Evolutionary conservation across 37 sponge, comb jelly and placozoan genomes (phyloP).

Genomic region (Sycon ciliatum): DNA sequence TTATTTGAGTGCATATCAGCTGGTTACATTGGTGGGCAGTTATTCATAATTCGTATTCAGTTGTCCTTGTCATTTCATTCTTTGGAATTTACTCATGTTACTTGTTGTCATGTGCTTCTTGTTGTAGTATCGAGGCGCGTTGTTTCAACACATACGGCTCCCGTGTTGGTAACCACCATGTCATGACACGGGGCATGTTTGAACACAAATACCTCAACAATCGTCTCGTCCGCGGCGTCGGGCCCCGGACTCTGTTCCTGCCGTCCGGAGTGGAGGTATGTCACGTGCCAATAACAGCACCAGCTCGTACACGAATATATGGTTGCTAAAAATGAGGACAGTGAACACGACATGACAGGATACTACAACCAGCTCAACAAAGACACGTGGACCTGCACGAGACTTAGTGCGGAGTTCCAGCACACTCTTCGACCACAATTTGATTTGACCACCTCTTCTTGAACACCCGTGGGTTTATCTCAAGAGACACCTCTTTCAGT

Average conservation of each 20-base stretch:
- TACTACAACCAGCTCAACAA: too few relatives aligned
- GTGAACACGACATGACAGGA: too few relatives aligned
- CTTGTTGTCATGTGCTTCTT: too few relatives aligned
- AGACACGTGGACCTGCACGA: too few relatives aligned
- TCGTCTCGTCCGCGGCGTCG: constrained; percentile 60
- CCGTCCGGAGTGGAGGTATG: constrained; percentile 58
- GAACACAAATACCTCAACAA: constrained; percentile 80
- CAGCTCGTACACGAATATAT: not conserved
- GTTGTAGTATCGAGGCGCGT: constrained; percentile 56
- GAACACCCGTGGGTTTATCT: too few relatives aligned
- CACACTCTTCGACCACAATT: not conserved
- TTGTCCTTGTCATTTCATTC: too few relatives aligned
- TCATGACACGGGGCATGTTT: constrained; percentile 90
- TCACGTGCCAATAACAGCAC: not conserved
- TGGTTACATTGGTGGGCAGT: too few relatives aligned
- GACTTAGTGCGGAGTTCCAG: not conserved
- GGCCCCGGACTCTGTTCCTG: constrained; percentile 13
- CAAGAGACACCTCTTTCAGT: too few relatives aligned
- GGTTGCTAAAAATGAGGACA: too few relatives aligned
- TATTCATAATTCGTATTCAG: too few relatives aligned
- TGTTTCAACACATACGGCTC: constrained; percentile 89
- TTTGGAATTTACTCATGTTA: too few relatives aligned
- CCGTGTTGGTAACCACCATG: constrained; percentile 78
- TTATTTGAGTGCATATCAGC: too few relatives aligned
- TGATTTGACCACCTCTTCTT: not conserved